Evolutionary conservation across 2,797 vertebrate genomes (phyloP), one percentile per base, ranked within the genome.

Genomic region (Anguilla obscura): DNA sequence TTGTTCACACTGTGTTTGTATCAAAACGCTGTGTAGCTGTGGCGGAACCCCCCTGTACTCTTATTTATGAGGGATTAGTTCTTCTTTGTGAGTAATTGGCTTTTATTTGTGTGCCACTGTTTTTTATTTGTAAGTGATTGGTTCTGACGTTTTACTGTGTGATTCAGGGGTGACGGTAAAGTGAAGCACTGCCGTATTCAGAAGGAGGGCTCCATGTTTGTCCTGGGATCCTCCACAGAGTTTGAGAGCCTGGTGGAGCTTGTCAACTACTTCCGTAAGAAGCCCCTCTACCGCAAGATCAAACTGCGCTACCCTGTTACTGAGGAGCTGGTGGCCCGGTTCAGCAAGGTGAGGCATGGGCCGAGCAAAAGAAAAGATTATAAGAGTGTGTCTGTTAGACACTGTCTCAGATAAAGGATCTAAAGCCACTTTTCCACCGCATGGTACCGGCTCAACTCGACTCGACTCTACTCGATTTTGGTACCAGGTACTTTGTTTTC

Each of bases 171-270:
- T 0, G 97, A 97, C 60, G 97, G 98, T 30, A 98, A 97, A 93
- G 97, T 99, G 85, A 99, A 99, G 85, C 99, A 99, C 90, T 99
- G 98, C 89, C 96, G 98, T 24, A 98, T 99, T 92, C 95, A 97
- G 91, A 97, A 95, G 84, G 98, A 99, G 0, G 98, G 97, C 24
- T 91, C 90, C 50, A 95, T 97, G 91, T 99, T 97, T 1, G 96
- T 99, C 86, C 94, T 99, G 91, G 99, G 98, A 18, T 97, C 97
- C 60, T 98, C 98, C 0, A 97, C 97, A 0, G 98, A 99, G 92
- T 99, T 99, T 0, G 97, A 98, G 92, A 99, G 97, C 89, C 93
- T 99, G 27, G 96, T 99, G 92, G 98, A 99, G 92, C 93, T 99
- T 86, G 98, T 99, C 36, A 97, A 92, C 6, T 99, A 99, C 93